Evolutionary conservation across 2,113 vertebrate species (phyloP).

Genomic region (Pterocles burchelli): DNA sequence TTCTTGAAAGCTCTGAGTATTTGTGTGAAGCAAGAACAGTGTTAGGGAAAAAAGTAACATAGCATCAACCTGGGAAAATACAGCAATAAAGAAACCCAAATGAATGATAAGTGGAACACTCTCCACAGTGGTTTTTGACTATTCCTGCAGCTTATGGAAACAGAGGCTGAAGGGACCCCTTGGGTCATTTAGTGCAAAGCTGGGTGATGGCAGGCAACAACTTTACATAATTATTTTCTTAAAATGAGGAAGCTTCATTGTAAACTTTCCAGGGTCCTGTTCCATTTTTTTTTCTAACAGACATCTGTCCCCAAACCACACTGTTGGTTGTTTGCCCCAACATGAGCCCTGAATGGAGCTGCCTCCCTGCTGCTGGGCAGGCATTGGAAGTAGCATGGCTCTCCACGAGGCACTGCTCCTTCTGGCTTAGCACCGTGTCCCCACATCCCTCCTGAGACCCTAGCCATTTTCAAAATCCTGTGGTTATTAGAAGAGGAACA

Average conservation of each 20-base stretch:
- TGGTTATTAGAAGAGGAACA: neutral
- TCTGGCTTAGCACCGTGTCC: neutral
- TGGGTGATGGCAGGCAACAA: neutral
- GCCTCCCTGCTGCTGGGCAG: neutral
- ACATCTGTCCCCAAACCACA: neutral
- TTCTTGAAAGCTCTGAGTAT: slow-evolving; percentile 15
- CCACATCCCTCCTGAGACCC: neutral
- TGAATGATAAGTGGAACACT: neutral
- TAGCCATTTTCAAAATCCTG: neutral
- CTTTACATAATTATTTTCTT: neutral
- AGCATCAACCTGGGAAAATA: slow-evolving; percentile 9
- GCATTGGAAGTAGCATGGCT: accelerated
- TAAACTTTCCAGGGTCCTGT: neutral
- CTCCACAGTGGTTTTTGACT: neutral
- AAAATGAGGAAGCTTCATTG: accelerated
- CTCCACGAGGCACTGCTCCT: neutral
- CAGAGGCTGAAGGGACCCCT: neutral
- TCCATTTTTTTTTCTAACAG: neutral
- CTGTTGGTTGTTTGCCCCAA: neutral
- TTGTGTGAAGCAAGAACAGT: slow-evolving; percentile 9
- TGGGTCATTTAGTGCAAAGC: neutral
- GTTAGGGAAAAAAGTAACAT: neutral
- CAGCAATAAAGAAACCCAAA: neutral
- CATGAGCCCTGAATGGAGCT: accelerated
- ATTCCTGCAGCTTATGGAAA: neutral